Evolutionary conservation across 2,113 vertebrate species (phyloP).

Genomic region (Benthochromis sp.): DNA sequence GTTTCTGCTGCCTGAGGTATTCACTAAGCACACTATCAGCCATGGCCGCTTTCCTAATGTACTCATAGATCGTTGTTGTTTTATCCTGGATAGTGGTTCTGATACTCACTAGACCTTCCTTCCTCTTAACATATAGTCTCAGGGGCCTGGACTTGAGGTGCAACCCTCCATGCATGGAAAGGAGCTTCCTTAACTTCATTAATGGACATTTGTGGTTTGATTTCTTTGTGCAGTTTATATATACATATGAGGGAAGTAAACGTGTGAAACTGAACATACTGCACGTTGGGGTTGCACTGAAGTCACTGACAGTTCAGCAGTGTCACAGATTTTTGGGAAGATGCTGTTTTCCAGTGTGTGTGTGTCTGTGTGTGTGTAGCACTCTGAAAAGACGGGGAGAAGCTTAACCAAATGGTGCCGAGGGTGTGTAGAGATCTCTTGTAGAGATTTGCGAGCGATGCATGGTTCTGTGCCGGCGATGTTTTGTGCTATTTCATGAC

Average conservation of each 20-base stretch:
- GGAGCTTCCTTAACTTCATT: background rate
- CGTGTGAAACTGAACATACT: background rate
- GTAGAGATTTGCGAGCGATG: background rate
- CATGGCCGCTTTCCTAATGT: background rate
- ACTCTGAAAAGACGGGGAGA: background rate
- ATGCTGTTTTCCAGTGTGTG: background rate
- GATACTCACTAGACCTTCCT: background rate
- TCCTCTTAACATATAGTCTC: background rate
- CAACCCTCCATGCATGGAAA: background rate
- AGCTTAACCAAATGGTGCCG: rapidly evolving
- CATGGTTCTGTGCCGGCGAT: background rate
- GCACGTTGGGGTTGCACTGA: background rate
- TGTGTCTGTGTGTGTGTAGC: background rate
- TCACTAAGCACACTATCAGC: rapidly evolving
- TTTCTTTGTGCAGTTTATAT: background rate
- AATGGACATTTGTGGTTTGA: background rate
- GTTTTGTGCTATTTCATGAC: background rate
- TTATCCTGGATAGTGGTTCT: background rate
- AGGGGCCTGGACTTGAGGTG: background rate
- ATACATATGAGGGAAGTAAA: background rate
- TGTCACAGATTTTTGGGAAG: background rate
- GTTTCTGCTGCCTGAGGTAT: background rate
- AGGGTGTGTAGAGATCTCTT: background rate
- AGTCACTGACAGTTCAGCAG: background rate
- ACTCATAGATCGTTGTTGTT: background rate